Evolutionary conservation across 2,113 vertebrate species (phyloP).

Genomic region (Falcunculus frontatus): DNA sequence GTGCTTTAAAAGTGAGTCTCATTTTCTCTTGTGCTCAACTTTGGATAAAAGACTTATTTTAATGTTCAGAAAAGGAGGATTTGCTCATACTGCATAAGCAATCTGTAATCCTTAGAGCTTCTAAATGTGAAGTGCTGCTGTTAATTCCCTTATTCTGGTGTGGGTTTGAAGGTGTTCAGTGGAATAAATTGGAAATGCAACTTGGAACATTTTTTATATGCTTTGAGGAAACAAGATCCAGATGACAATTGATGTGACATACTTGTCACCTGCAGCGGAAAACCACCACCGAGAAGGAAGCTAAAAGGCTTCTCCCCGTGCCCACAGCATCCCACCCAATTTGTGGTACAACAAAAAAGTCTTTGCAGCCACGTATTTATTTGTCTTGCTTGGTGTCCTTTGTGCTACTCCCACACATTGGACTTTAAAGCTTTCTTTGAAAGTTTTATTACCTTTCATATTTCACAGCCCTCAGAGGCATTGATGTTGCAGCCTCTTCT

Average conservation of each 20-base stretch:
- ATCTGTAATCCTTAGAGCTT: background rate
- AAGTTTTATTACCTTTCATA: background rate
- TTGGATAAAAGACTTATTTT: background rate
- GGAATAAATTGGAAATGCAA: background rate
- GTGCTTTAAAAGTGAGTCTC: background rate
- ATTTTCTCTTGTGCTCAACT: background rate
- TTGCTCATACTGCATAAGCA: background rate
- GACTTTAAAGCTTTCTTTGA: slow-evolving; percentile 38
- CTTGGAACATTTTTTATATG: background rate
- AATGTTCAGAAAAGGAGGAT: background rate
- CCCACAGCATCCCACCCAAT: background rate
- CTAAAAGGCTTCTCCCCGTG: background rate
- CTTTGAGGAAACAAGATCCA: background rate
- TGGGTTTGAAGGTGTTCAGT: background rate
- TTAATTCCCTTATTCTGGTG: background rate
- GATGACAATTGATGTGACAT: background rate
- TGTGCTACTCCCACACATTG: slow-evolving; percentile 1
- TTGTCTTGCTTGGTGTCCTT: background rate
- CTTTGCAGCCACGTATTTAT: background rate
- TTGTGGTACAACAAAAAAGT: background rate
- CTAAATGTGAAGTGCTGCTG: background rate
- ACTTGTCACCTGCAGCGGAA: background rate
- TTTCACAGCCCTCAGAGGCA: background rate
- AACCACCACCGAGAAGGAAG: background rate
- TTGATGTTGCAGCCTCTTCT: background rate